Evolutionary conservation across 1,140 invertebrate genomes (phyloP).

Genomic region (Cyrtorhinus lividipennis): DNA sequence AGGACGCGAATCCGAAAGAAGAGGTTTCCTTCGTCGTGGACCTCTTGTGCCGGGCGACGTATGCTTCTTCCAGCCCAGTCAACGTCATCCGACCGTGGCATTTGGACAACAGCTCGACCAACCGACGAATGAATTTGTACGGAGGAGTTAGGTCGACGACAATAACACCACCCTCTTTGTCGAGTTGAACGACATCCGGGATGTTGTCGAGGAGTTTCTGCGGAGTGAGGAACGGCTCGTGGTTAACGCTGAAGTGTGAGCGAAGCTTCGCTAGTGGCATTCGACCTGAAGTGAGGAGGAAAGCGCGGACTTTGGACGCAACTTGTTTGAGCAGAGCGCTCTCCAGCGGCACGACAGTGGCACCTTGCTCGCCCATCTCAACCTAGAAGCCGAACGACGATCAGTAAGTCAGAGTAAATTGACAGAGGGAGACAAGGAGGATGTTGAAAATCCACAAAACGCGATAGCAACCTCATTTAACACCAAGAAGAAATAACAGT

Average conservation of each 20-base stretch:
- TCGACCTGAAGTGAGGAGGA: conserved; percentile 14
- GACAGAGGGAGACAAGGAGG: conserved; percentile 7
- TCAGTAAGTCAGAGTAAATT: too few species aligned
- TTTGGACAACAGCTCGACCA: conserved; percentile 39
- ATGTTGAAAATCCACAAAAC: conserved; percentile 3
- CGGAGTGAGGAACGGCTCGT: neutral
- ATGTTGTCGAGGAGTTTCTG: conserved; percentile 5
- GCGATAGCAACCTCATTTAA: neutral
- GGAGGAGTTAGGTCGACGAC: conserved; percentile 39
- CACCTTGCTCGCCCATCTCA: conserved; percentile 13
- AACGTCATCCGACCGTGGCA: conserved; percentile 37
- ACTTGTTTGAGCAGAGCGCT: conserved; percentile 16
- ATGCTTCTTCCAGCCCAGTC: conserved; percentile 38
- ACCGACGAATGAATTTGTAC: conserved; percentile 41
- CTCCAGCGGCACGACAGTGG: conserved; percentile 12
- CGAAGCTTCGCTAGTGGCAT: conserved; percentile 9
- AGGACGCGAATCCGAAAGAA: conserved; percentile 39
- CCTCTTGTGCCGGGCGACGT: conserved; percentile 37
- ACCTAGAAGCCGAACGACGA: conserved; percentile 17
- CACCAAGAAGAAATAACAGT: neutral
- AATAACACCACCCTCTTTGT: conserved; percentile 27
- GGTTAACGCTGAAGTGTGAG: conserved; percentile 9
- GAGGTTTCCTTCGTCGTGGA: conserved; percentile 38
- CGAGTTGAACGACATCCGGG: neutral
- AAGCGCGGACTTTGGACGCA: neutral